phyloP scores from a whole-genome alignment of 2,797 vertebrate genomes.

The Tadarida brasiliensis region DNA sequence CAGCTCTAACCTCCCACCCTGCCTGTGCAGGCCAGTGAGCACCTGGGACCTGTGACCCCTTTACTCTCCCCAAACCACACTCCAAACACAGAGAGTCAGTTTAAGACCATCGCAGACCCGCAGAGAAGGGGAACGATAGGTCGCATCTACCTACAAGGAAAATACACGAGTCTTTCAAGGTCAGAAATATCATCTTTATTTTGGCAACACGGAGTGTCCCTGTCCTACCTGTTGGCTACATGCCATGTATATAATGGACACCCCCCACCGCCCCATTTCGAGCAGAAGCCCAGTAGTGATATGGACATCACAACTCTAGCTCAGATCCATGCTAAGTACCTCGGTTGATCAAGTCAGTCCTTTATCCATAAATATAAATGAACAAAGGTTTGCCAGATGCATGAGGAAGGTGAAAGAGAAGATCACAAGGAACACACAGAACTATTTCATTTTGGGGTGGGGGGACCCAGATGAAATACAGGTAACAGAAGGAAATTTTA shows the following conservation, averaged over 20 bases:
- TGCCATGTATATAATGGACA: not conserved
- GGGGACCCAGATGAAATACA: not conserved
- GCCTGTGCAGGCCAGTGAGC: not conserved
- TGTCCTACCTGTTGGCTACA: not conserved
- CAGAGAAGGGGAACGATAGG: not conserved
- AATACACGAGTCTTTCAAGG: not conserved
- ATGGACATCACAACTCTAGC: not conserved
- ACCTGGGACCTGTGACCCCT: not conserved
- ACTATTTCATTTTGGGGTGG: not conserved
- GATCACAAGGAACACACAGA: not conserved
- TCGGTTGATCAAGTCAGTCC: not conserved
- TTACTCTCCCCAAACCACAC: not conserved
- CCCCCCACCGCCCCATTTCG: not conserved
- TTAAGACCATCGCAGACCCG: not conserved
- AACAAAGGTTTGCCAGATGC: not conserved
- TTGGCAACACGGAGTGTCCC: not conserved
- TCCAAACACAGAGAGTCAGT: not conserved
- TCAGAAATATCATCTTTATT: not conserved
- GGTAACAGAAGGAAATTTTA: constrained; percentile 9
- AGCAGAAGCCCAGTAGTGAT: not conserved
- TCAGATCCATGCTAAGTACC: not conserved
- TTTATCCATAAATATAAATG: not conserved
- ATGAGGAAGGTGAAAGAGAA: not conserved
- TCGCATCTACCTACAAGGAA: not conserved
- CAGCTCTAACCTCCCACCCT: not conserved